phyloP scores from a whole-genome alignment of 1,140 invertebrate species.

The Pogonognathellus flavescens region DNA sequence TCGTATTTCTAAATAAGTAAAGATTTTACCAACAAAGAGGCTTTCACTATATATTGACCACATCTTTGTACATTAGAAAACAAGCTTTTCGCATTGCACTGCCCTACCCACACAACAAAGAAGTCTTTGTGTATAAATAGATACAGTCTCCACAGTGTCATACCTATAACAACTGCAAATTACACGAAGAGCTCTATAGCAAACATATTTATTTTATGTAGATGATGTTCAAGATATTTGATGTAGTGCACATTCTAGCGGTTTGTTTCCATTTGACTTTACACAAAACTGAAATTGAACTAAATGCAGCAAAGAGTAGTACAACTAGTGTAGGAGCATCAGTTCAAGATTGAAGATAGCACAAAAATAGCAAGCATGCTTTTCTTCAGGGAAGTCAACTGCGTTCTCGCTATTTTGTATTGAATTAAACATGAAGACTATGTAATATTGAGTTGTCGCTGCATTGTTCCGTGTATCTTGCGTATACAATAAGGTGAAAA shows the following conservation, averaged over 20 bases:
- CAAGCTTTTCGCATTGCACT: not conserved
- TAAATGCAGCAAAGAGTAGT: not conserved
- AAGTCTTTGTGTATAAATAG: not conserved
- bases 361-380: not conserved
- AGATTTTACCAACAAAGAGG: not conserved
- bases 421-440: not conserved
- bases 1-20: constrained; percentile 17
- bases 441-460: not conserved
- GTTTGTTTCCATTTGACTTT: no score
- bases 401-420: not conserved
- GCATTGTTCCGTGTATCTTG: no score
- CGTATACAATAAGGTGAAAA: not conserved
- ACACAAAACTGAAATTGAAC: no score
- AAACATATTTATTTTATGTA: no score
- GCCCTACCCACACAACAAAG: not conserved
- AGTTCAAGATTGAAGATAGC: not conserved
- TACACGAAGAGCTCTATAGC: no score
- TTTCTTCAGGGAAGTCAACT: constrained; percentile 23
- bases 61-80: not conserved
- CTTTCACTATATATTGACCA: not conserved
- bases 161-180: no score
- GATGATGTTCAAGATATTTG: no score
- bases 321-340: not conserved
- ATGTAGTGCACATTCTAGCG: no score
- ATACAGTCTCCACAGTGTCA: no score